phyloP scores from a whole-genome alignment of 2,888 invertebrate genomes.

The Oegoconia quadripuncta region DNA sequence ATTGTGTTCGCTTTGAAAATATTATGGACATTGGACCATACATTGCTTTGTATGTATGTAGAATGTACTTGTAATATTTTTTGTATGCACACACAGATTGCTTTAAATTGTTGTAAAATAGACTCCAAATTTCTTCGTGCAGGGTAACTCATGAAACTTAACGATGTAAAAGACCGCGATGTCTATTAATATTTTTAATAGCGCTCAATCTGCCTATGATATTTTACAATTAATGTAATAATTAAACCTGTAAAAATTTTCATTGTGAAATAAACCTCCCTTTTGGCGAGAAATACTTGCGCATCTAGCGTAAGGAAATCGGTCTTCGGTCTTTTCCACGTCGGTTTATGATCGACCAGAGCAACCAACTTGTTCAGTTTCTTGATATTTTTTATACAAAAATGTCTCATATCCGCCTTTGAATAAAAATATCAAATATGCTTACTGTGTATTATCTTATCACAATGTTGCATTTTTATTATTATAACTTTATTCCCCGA shows the following conservation, averaged over 20 bases:
- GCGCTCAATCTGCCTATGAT: constrained; percentile 46
- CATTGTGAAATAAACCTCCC: no score
- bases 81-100: constrained; percentile 22
- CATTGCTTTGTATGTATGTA: constrained; percentile 20
- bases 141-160: constrained; percentile 55
- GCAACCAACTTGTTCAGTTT: background rate
- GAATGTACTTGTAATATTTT: constrained; percentile 24
- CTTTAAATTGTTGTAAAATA: constrained; percentile 46
- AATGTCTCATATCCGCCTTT: constrained; percentile 2
- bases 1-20: constrained; percentile 19
- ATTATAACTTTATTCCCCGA: background rate
- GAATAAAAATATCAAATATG: background rate
- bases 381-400: constrained; percentile 6
- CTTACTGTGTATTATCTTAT: no score
- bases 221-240: constrained; percentile 38
- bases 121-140: constrained; percentile 71
- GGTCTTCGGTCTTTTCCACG: background rate
- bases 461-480: background rate
- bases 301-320: no score
- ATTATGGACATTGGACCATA: constrained; percentile 19
- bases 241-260: no score
- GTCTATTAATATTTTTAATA: constrained; percentile 39
- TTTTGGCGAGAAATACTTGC: no score
- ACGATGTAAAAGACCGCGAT: constrained; percentile 34
- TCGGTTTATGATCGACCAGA: background rate